Evolutionary conservation across 2,113 vertebrate genomes (phyloP), one percentile per base, ranked within the genome.

Genomic region (Halcyon senegalensis): DNA sequence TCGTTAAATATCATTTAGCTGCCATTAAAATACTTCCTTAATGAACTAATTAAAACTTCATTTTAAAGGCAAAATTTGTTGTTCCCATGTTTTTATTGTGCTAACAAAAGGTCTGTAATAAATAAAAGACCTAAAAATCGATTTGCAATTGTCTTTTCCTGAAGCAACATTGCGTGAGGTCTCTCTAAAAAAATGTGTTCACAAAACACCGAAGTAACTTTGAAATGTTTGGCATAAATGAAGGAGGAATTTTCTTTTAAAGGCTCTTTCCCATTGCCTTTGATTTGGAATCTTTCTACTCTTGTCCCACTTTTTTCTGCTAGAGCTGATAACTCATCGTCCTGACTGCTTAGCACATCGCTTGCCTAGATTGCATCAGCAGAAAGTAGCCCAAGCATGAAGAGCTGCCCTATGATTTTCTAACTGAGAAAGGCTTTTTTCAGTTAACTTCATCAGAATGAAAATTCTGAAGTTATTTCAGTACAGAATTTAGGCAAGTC

Each of bases 321-420:
- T 87, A 41, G 66, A 88, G 48, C 73, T 79, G 48, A 44, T 72
- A 7, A 51, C 5, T 27, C 44, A 4, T 77, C 92, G 50, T 78
- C 62, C 67, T 50, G 63, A 31, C 56, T 76, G 74, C 83, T 87
- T 89, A 94, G 92, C 69, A 82, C 74, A 46, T 76, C 51, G 78
- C 89, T 94, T 90, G 69, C 60, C 50, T 58, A n/a, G 58, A 55
- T 90, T 85, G 90, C 68, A 89, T 97, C 86, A 96, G 81, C 75
- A 95, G 81, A 88, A 78, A 94, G 67, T 55, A 91, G 56, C 51
- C 50, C 62, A 46, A 56, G 55, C 70, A 17, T 89, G 56, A 63
- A 77, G 67, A 62, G 23, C 1, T 59, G 10, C 55, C 28, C 66
- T 81, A 43, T 51, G 37, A 27, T 92, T 83, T 83, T 83, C 50